Percentiles rank a stretch among this genome's conserved stretches.
These are phyloP conservation scores for Loriculus beryllinus DNA, from an alignment of 2,797 vertebrate species.

Conservation along the genomic window DNA sequence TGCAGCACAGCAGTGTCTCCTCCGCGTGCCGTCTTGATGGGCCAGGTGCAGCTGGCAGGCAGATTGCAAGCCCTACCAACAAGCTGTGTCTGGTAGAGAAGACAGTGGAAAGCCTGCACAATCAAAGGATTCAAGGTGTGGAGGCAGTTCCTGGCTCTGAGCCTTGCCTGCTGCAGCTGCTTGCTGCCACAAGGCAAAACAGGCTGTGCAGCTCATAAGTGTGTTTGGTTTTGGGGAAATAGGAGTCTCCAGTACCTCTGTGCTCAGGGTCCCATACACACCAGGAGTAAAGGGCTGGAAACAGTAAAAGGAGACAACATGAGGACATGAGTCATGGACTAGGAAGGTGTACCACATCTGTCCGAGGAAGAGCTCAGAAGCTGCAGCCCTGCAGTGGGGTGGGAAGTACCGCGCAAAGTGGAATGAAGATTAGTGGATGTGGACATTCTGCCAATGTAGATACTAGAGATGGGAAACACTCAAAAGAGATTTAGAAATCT, in stretches of 20 bases:
- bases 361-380: neutral
- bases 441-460: neutral
- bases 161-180: constrained; percentile 5
- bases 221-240: fast-evolving
- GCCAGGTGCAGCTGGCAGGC: constrained; percentile 41
- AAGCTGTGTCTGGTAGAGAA: neutral
- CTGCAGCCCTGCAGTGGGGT: neutral
- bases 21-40: neutral
- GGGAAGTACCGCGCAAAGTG: neutral
- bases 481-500: neutral
- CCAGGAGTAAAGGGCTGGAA: neutral
- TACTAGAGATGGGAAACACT: neutral
- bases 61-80: neutral
- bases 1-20: neutral
- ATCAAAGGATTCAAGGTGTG: neutral
- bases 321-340: fast-evolving
- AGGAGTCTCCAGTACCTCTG: neutral
- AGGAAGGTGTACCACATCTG: fast-evolving
- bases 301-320: fast-evolving
- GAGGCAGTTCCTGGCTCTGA: neutral
- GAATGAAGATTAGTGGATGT: neutral
- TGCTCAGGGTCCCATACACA: fast-evolving
- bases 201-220: neutral
- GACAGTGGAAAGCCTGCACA: neutral
- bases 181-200: neutral